These are phyloP conservation scores for Pholis gunnellus DNA, from an alignment of 2,113 vertebrate species.

Conservation along the genomic window DNA sequence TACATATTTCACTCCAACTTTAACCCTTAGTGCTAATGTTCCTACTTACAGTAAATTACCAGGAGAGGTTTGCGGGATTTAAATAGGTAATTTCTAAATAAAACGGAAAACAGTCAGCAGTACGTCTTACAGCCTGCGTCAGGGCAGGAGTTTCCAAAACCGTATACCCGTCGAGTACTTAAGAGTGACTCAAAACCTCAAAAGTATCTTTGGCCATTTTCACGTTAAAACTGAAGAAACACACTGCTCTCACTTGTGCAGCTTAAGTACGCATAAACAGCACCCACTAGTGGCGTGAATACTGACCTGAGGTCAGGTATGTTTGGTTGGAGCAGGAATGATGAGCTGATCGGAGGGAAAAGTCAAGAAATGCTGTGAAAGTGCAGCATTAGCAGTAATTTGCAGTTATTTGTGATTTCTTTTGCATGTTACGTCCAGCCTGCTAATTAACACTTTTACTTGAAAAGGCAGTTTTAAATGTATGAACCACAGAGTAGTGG, in stretches of 20 bases:
- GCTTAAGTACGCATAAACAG: not conserved
- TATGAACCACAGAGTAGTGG: not conserved
- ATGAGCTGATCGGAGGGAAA: not conserved
- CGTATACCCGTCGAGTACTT: not conserved
- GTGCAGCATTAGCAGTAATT: not conserved
- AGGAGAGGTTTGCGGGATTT: not conserved
- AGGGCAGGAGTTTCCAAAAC: not conserved
- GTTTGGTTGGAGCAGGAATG: not conserved
- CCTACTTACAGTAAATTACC: conserved; percentile 11
- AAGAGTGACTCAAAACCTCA: too few species aligned
- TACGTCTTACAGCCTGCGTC: not conserved
- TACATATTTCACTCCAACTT: conserved; percentile 14
- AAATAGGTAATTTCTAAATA: not conserved
- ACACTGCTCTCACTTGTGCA: not conserved
- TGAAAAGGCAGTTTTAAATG: not conserved
- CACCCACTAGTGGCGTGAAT: conserved; percentile 54
- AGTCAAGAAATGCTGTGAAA: not conserved
- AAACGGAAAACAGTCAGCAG: not conserved
- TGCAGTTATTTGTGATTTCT: not conserved
- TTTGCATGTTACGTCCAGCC: not conserved
- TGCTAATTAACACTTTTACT: not conserved
- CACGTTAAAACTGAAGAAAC: not conserved
- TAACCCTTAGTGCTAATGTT: conserved; percentile 3
- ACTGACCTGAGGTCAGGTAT: not conserved
- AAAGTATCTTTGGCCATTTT: not conserved